Percentiles rank a stretch among this genome's conserved stretches.
phyloP scores from a whole-genome alignment of 2,888 invertebrate species.

The Brenthis daphne region DNA sequence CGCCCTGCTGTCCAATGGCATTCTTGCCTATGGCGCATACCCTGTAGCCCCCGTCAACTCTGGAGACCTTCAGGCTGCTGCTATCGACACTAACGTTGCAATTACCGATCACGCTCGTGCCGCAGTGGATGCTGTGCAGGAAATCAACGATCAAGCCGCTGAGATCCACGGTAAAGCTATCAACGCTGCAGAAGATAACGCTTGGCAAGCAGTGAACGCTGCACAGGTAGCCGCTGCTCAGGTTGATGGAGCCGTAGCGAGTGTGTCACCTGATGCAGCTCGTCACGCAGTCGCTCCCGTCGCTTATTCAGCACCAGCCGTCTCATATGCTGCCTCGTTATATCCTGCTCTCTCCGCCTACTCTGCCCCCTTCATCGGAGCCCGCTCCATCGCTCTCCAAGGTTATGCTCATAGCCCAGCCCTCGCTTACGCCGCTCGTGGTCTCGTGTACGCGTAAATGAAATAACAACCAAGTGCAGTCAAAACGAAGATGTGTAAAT shows the following conservation, averaged over 20 bases:
- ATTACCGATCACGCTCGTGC: background rate
- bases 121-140: conserved; percentile 2
- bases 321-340: background rate
- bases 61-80: conserved; percentile 14
- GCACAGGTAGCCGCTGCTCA: conserved; percentile 10
- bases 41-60: conserved; percentile 16
- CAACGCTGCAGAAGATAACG: conserved; percentile 9
- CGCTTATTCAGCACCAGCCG: conserved; percentile 8
- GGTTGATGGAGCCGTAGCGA: conserved; percentile 9
- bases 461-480: conserved; percentile 1
- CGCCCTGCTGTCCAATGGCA: conserved; percentile 14
- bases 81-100: conserved; percentile 8
- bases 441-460: conserved; percentile 7
- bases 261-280: conserved; percentile 12
- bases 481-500: conserved; percentile 19
- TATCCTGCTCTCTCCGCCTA: conserved; percentile 4
- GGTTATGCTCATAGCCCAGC: conserved; percentile 5
- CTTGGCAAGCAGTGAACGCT: conserved; percentile 15
- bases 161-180: conserved; percentile 14
- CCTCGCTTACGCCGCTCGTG: conserved; percentile 6
- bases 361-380: conserved; percentile 4
- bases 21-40: conserved; percentile 14
- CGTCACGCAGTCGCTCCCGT: conserved; percentile 10
- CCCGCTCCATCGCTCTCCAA: background rate
- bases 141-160: conserved; percentile 13